Base-by-base conservation (phyloP, 2,113 vertebrate genomes). In the Gracilinanus agilis region DNA sequence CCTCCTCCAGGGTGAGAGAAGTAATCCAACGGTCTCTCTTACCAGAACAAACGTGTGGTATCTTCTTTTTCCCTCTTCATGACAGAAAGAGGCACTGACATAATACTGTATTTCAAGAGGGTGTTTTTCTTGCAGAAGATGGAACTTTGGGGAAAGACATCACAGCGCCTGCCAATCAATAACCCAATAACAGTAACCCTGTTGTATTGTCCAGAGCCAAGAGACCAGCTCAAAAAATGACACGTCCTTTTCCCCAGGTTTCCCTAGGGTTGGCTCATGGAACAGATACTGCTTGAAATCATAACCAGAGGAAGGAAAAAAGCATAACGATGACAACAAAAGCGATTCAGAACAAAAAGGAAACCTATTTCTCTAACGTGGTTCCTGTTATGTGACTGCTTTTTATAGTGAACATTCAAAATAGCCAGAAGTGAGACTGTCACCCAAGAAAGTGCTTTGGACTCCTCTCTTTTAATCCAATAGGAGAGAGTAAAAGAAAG, bases 91-190 rank as follows among this genome's bases (percentile, higher is more conserved):
- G 91, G 54, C 55, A 92, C 53, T 95, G 94, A 53, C 34, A 91
- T 21, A 90, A 93, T 34, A 53, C 49, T 96, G 6, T n/a, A 53
- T 96, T 96, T 97, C 92, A 90, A 91, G 96, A 97, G 75, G 53
- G 40, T 96, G 67, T 97, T 94, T 98, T 92, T 9, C 83, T 97
- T 96, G 24, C 24, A 54, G 23, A 91, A 95, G 90, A 1, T 58
- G 27, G 54, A 94, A 54, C 44, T 44, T 83, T 95, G 93, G 96
- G 95, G 94, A 97, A 96, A 94, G 88, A 93, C 49, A 94, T 95
- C 95, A 91, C 0, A 19, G 61, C 53, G 96, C 92, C 55, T 93
- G 25, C 34, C 92, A 95, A 56, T 97, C 93, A 34, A 95, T 94
- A 95, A 93, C 29, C 89, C 44, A 1, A 54, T 54, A n/a, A 34